Base-by-base conservation (phyloP, 92 coral and sea anemone genomes). In the Hydrozoanthus gracilis region DNA sequence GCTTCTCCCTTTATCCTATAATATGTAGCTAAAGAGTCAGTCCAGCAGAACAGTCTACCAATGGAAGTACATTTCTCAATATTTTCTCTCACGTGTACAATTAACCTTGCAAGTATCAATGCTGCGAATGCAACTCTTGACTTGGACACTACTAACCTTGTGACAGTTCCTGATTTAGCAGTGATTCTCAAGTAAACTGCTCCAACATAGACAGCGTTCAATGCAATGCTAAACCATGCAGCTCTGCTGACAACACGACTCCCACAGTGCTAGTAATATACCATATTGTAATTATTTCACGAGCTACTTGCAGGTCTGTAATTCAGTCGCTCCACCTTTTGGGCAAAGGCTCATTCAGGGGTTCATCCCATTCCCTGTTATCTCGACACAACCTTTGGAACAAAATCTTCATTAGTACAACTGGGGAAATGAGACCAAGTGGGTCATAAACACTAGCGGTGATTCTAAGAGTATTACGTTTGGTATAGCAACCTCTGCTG, bases 1-100 rank as follows among this genome's bases (percentile, higher is more conserved):
- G 76, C 67, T 71, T 75, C 82, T 7, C 86, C 85, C 14, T 51
- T 82, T 16, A 91, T 91, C 90, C 92, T 88, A 55, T 86, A 88
- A 20, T 83, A 75, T 0, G 87, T 83, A 11, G 77, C 89, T 39
- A 48, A 78, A 11, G 91, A 91, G 71, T 88, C 93, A 16, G 90
- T 83, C 92, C 88, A 91, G 35, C 94, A 91, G 12, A 52, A 20
- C 7, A 86, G 18, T 71, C 46, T 88, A 52, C 55, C 54, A 55
- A 91, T 74, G 67, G n/a, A n/a, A n/a, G n/a, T n/a, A n/a, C 67
- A 60, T 60, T 60, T 60, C 67, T 60, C 67, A 60, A 11, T 60
- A 60, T 60, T n/a, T n/a, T n/a, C n/a, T n/a, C n/a, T n/a, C n/a
- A 27, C 39, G 39, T 27, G 39, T 27, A 27, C 39, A 27, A 27